Evolutionary conservation across 2,113 vertebrate species (phyloP).

Genomic region (Odocoileus hemionus): DNA sequence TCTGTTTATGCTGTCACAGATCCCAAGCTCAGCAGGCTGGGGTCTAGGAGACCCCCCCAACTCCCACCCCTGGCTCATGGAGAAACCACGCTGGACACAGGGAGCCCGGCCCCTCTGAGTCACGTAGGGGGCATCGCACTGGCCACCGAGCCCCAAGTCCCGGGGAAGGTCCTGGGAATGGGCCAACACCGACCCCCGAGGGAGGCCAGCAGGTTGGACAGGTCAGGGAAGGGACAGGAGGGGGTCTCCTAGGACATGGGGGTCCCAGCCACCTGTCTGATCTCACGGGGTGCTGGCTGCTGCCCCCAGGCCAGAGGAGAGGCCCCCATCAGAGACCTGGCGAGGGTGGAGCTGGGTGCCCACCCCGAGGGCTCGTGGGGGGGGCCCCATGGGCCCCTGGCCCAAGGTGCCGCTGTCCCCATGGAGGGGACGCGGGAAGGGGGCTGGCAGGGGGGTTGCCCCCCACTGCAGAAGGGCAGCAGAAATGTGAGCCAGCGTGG

Average conservation of each 20-base stretch:
- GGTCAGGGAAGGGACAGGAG: neutral
- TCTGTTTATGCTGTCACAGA: too few species aligned
- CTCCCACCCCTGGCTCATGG: neutral
- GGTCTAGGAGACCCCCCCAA: neutral
- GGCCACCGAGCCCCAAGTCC: neutral
- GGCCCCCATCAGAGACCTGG: neutral
- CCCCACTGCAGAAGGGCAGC: neutral
- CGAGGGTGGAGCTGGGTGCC: too few species aligned
- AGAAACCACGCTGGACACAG: fast-evolving
- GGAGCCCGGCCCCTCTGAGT: neutral
- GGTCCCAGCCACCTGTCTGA: neutral
- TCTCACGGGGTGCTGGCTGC: neutral
- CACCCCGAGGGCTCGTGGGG: neutral
- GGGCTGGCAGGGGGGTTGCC: neutral
- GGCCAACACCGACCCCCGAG: neutral
- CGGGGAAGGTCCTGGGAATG: neutral
- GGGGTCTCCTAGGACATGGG: neutral
- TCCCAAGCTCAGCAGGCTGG: neutral
- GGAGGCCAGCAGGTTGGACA: neutral
- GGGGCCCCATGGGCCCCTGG: neutral
- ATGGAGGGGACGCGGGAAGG: neutral
- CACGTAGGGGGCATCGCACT: fast-evolving
- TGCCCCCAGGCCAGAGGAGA: neutral
- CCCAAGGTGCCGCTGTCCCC: neutral
- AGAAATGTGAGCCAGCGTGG: neutral